Evolutionary conservation across 2,888 invertebrate species (phyloP).

Genomic region (Elmis aenea): DNA sequence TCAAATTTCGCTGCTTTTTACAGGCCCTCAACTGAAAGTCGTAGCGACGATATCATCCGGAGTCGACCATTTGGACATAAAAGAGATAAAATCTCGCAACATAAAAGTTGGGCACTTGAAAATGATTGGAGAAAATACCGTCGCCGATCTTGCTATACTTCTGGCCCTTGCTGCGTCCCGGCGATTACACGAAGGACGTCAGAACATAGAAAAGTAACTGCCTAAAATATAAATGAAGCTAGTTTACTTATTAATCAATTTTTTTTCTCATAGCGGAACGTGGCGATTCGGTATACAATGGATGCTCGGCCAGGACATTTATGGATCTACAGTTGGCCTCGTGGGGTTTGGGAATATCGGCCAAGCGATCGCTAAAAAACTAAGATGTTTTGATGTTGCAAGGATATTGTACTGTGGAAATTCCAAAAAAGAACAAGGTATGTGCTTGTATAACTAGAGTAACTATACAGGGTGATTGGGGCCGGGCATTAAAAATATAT

Average conservation of each 20-base stretch:
- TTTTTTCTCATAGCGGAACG: conserved; percentile 17
- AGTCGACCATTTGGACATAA: conserved; percentile 73
- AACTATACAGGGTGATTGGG: not conserved
- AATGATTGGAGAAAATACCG: conserved; percentile 65
- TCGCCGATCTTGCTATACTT: conserved; percentile 78
- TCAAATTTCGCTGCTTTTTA: no score
- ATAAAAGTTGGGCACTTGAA: conserved; percentile 80
- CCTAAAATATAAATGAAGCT: conserved; percentile 6
- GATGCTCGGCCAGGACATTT: conserved; percentile 74
- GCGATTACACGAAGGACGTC: conserved; percentile 69
- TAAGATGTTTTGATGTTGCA: conserved; percentile 67
- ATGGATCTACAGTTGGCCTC: conserved; percentile 74
- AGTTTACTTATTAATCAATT: no score
- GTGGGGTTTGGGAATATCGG: conserved; percentile 81
- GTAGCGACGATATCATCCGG: conserved; percentile 85
- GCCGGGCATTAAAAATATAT: no score
- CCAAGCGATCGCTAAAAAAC: conserved; percentile 64
- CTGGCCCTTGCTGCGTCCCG: conserved; percentile 71
- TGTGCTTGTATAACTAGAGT: not conserved
- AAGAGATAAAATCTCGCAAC: conserved; percentile 63
- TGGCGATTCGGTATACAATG: conserved; percentile 58
- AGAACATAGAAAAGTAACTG: conserved; percentile 56
- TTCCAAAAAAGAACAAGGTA: conserved; percentile 58
- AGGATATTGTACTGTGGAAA: conserved; percentile 73
- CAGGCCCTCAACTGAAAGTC: conserved; percentile 67